Base-by-base conservation (phyloP, 1,140 invertebrate genomes). In the Thaumetopoea pityocampa region DNA sequence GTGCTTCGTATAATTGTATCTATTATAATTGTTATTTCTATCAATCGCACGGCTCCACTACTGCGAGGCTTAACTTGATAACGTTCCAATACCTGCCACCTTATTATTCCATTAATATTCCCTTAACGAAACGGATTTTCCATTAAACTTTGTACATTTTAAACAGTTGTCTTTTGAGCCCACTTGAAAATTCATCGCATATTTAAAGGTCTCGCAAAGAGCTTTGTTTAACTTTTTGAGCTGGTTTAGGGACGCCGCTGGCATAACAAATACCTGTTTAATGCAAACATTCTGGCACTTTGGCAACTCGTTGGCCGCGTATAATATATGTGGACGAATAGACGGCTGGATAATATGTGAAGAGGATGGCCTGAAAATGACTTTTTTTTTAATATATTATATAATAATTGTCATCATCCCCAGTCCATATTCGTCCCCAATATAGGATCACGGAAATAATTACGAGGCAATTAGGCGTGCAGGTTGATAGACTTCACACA, bases 61-160 rank as follows among this genome's bases (percentile, higher is more conserved):
- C n/a, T n/a, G n/a, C n/a, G n/a, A n/a, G n/a, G n/a, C n/a, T n/a
- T n/a, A n/a, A n/a, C n/a, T n/a, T n/a, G 23, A 43, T 43, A 27
- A 26, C 32, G 22, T 23, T 18, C 8, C 15, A 20, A 48, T 35
- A 35, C 34, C 44, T 17, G 14, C 26, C 18, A 43, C 11, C 26
- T 43, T 41, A 63, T 61, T 62, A 61, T 55, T 48, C 59, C 49
- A 41, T 73, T 71, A 71, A 76, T 67, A 73, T 69, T 67, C 67
- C 61, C 63, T 58, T 50, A 63, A 59, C 51, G 55, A 43, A 37
- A 43, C 43, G 60, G 55, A 66, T 68, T n/a, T 72, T 65, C 62
- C 70, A 71, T 74, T 70, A 67, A 78, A 74, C 67, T 72, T 78
- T 59, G 56, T 66, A 70, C 67, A 73, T 73, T 79, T 73, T 70